Conservation (phyloP, 1,140 invertebrate species). For the Lasioglossum baleicum region DNA sequence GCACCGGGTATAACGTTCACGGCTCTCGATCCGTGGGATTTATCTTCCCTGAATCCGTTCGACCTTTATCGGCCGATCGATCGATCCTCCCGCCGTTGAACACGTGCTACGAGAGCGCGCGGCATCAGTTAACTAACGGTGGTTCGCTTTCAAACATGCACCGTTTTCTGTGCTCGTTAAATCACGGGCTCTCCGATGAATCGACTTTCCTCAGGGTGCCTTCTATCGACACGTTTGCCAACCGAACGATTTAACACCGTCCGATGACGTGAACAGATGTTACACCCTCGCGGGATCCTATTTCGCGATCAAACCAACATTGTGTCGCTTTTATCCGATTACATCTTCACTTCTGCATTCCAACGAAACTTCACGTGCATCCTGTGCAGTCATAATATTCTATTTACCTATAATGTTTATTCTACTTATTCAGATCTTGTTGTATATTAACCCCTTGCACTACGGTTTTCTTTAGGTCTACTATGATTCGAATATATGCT, state of each 20-base stretch:
- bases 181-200: slow-evolving; percentile 5
- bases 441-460: too few relatives aligned
- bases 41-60: slow-evolving; percentile 17
- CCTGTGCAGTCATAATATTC: too few relatives aligned
- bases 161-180: slow-evolving; percentile 11
- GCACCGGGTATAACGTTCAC: neutral
- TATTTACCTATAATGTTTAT: too few relatives aligned
- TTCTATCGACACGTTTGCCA: neutral
- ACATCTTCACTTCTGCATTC: neutral
- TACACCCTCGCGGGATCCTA: neutral
- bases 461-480: too few relatives aligned
- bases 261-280: neutral
- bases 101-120: slow-evolving; percentile 11
- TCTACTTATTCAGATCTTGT: too few relatives aligned
- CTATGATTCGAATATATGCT: too few relatives aligned
- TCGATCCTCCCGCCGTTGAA: slow-evolving; percentile 8
- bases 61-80: slow-evolving; percentile 26
- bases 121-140: slow-evolving; percentile 36
- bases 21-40: neutral
- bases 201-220: neutral
- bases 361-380: too few relatives aligned
- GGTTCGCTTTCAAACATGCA: slow-evolving; percentile 22
- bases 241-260: neutral
- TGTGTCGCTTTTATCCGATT: too few relatives aligned
- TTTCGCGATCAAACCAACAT: neutral